Conservation (phyloP, 2,113 vertebrate genomes). For the Uria lomvia region DNA sequence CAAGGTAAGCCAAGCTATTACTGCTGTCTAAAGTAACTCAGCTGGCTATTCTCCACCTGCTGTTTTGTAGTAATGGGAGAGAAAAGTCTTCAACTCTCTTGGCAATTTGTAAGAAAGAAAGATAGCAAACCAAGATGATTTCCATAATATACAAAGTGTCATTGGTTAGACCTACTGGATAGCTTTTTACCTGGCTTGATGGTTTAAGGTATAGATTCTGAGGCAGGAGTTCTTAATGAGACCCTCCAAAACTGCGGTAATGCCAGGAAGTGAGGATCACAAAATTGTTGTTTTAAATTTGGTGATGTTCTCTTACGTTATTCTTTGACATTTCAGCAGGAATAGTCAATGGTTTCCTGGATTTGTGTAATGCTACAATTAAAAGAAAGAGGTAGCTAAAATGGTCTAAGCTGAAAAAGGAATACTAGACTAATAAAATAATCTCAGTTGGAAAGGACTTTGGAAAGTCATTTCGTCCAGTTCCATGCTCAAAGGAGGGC, state of each 20-base stretch:
- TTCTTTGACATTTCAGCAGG: background rate
- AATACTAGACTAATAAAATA: background rate
- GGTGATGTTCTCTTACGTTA: background rate
- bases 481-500: background rate
- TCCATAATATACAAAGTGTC: background rate
- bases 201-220: background rate
- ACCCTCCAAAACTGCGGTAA: background rate
- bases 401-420: background rate
- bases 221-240: background rate
- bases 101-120: background rate
- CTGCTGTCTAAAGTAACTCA: background rate
- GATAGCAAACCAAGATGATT: background rate
- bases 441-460: background rate
- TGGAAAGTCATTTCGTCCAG: background rate
- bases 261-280: background rate
- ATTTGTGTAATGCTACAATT: background rate
- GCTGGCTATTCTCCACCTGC: background rate
- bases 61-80: background rate
- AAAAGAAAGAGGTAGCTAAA: background rate
- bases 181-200: background rate
- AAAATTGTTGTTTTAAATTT: background rate
- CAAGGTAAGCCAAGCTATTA: background rate
- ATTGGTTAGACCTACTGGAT: background rate
- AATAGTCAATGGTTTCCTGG: background rate
- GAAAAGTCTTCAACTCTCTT: background rate